phyloP scores from a whole-genome alignment of 2,888 invertebrate species.

The Drosophila incognita region DNA sequence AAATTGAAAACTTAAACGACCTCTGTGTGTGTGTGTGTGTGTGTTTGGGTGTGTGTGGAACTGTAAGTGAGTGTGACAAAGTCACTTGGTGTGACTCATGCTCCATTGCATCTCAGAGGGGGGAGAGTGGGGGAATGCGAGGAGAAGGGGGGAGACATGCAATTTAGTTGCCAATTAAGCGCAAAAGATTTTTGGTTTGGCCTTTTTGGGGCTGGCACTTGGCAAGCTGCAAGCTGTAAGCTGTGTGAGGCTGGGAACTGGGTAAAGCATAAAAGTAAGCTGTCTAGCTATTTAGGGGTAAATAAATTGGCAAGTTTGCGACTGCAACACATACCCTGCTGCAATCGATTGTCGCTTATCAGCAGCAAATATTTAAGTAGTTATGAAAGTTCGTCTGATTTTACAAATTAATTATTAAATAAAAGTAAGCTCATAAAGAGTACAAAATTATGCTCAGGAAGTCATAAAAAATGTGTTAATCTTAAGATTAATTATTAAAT shows the following conservation, averaged over 20 bases:
- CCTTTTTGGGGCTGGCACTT: constrained; percentile 24
- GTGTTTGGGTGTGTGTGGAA: neutral
- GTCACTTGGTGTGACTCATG: constrained; percentile 66
- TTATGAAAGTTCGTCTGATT: neutral
- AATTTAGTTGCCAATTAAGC: constrained; percentile 71
- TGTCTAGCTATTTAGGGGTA: neutral
- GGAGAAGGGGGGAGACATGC: constrained; percentile 27
- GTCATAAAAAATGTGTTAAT: too few relatives aligned
- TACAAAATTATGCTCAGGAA: too few relatives aligned
- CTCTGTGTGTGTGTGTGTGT: constrained; percentile 3
- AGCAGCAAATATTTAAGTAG: neutral
- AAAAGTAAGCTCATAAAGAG: too few relatives aligned
- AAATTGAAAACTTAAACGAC: constrained; percentile 48
- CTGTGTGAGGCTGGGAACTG: constrained; percentile 32
- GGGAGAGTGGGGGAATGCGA: neutral
- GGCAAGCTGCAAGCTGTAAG: constrained; percentile 1
- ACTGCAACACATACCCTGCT: constrained; percentile 11
- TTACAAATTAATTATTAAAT: too few relatives aligned
- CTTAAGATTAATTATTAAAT: too few relatives aligned
- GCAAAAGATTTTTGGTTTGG: constrained; percentile 48
- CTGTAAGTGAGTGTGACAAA: constrained; percentile 67
- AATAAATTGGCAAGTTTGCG: neutral
- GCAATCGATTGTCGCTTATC: neutral
- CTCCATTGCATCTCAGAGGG: constrained; percentile 55
- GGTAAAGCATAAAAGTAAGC: constrained; percentile 1